Evolutionary conservation across 2,888 invertebrate species (phyloP).

Genomic region (Apamea monoglypha): DNA sequence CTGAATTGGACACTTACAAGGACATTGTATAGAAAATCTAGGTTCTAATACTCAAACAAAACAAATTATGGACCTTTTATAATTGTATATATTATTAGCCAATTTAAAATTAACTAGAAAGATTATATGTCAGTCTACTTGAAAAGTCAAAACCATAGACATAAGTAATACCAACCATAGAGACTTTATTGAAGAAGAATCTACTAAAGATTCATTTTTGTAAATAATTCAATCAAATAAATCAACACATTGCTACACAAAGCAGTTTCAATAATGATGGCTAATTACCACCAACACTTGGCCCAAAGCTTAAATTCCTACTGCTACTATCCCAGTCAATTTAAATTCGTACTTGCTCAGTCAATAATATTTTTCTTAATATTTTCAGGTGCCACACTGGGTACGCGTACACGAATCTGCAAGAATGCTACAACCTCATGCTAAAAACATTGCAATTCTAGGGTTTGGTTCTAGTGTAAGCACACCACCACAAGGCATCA

Average conservation of each 20-base stretch:
- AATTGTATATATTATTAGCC: too few relatives aligned
- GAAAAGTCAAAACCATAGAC: too few relatives aligned
- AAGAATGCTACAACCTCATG: slow-evolving; percentile 90
- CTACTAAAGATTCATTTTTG: too few relatives aligned
- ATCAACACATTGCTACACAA: too few relatives aligned
- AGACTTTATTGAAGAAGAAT: too few relatives aligned
- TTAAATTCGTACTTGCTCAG: neutral
- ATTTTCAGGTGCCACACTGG: slow-evolving; percentile 82
- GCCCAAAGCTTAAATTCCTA: neutral
- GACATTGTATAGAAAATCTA: too few relatives aligned
- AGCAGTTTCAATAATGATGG: slow-evolving; percentile 11
- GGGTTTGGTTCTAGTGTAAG: slow-evolving; percentile 93
- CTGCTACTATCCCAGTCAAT: neutral
- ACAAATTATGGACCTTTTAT: too few relatives aligned
- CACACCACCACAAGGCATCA: slow-evolving; percentile 92
- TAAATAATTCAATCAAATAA: too few relatives aligned
- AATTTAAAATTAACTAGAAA: too few relatives aligned
- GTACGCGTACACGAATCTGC: slow-evolving; percentile 92
- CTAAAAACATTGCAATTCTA: slow-evolving; percentile 91
- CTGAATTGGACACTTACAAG: slow-evolving; percentile 24
- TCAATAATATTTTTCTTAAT: neutral
- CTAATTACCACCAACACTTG: slow-evolving; percentile 3
- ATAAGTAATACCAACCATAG: too few relatives aligned
- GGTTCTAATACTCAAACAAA: too few relatives aligned
- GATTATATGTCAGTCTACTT: too few relatives aligned